These are phyloP conservation scores for Pristionchus pacificus DNA, from an alignment of 1,140 invertebrate species.

Conservation along the genomic window DNA sequence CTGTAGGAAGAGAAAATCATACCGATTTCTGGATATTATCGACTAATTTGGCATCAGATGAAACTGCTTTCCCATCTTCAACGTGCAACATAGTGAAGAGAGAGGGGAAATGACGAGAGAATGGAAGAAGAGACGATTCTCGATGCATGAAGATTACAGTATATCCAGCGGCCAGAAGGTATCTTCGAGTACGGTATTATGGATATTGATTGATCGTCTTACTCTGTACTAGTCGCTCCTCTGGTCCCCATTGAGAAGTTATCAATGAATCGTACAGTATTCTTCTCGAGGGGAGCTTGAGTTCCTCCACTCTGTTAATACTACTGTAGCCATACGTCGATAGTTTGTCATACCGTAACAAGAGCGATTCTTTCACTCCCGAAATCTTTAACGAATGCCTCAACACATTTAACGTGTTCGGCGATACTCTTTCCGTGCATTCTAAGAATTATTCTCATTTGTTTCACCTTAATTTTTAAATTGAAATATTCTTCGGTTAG, in stretches of 20 bases:
- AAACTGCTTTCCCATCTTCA: slow-evolving; percentile 32
- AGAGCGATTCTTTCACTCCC: slow-evolving; percentile 5
- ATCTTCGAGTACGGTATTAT: slow-evolving; percentile 52
- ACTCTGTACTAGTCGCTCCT: slow-evolving; percentile 88
- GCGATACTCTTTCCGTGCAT: no score
- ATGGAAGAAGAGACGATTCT: slow-evolving; percentile 80
- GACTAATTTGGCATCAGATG: slow-evolving; percentile 39
- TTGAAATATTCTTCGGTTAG: no score
- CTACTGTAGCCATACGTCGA: not conserved
- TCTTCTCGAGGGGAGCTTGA: slow-evolving; percentile 88
- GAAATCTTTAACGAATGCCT: slow-evolving; percentile 2
- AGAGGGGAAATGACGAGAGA: slow-evolving; percentile 77
- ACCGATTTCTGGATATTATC: slow-evolving; percentile 44
- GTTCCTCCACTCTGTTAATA: slow-evolving; percentile 79
- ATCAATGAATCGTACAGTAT: slow-evolving; percentile 92
- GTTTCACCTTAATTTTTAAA: no score
- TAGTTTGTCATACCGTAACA: slow-evolving; percentile 8
- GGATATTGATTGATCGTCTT: slow-evolving; percentile 44
- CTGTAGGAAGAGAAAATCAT: slow-evolving; percentile 16
- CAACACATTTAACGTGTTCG: not conserved
- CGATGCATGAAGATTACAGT: slow-evolving; percentile 67
- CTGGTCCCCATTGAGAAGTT: slow-evolving; percentile 95
- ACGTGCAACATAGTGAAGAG: slow-evolving; percentile 68
- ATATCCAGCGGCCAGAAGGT: slow-evolving; percentile 75
- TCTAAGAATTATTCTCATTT: no score